A percentile compares a stretch with the other conserved stretches of the same genome.
These are phyloP conservation scores for Cheilosia pagana DNA, from an alignment of 2,888 invertebrate species.

Conservation along the genomic window DNA sequence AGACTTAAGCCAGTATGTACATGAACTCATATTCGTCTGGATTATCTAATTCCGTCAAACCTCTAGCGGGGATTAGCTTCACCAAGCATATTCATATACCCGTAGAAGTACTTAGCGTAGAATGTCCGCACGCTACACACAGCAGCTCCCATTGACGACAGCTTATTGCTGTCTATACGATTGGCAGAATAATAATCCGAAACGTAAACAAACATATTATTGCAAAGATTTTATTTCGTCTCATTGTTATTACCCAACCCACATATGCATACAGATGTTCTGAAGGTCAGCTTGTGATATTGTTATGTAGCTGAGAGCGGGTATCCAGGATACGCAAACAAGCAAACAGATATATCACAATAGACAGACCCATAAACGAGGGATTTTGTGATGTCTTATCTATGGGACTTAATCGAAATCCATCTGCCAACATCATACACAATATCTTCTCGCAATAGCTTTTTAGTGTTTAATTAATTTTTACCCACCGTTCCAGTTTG, in stretches of 20 bases:
- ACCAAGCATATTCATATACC: background rate
- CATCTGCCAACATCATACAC: slow-evolving; percentile 31
- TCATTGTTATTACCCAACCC: slow-evolving; percentile 23
- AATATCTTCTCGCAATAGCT: slow-evolving; percentile 39
- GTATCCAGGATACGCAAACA: too few relatives aligned
- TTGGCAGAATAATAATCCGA: slow-evolving; percentile 47
- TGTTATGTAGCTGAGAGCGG: too few relatives aligned
- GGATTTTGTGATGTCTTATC: slow-evolving; percentile 32
- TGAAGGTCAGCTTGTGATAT: slow-evolving; percentile 34
- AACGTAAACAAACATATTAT: slow-evolving; percentile 58
- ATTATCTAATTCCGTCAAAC: too few relatives aligned
- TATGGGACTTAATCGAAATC: slow-evolving; percentile 57
- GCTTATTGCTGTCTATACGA: slow-evolving; percentile 46
- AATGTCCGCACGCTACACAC: background rate
- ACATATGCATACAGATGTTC: slow-evolving; percentile 1
- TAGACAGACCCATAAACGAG: background rate
- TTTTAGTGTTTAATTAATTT: slow-evolving; percentile 58
- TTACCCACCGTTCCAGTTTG: slow-evolving; percentile 8
- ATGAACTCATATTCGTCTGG: too few relatives aligned
- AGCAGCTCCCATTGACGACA: slow-evolving; percentile 9
- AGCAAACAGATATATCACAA: background rate
- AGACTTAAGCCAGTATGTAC: too few relatives aligned
- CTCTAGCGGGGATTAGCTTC: too few relatives aligned
- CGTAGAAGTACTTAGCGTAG: too few relatives aligned
- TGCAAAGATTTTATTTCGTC: slow-evolving; percentile 45